Evolutionary conservation across 2,797 vertebrate species (phyloP).

Genomic region (Silurus aristotelis): DNA sequence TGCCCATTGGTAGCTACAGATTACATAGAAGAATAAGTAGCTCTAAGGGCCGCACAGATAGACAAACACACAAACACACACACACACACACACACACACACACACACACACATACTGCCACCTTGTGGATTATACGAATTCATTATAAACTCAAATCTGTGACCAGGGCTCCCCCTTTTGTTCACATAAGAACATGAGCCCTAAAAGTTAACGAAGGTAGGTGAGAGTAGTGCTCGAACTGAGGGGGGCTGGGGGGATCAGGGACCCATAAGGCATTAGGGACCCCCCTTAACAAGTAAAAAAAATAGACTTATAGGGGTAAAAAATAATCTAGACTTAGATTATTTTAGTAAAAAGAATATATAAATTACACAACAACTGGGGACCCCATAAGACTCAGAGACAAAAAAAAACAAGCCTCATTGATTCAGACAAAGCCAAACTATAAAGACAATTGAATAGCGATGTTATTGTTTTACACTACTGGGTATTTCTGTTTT

Average conservation of each 20-base stretch:
- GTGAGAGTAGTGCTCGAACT: neutral
- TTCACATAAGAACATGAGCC: neutral
- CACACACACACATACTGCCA: constrained; percentile 38
- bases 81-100: no score
- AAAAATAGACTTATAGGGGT: no score
- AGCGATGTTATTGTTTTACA: neutral
- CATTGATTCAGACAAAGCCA: neutral
- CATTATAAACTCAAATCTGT: neutral
- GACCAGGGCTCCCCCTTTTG: constrained; percentile 39
- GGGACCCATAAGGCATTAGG: no score
- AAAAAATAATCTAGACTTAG: no score
- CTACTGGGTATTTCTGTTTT: neutral
- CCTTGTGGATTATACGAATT: constrained; percentile 19
- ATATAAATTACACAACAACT: no score
- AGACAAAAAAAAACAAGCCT: neutral
- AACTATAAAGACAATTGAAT: neutral
- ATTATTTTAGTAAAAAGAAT: no score
- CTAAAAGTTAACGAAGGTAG: neutral
- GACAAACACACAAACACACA: neutral
- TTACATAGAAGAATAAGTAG: neutral
- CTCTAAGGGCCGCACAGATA: neutral
- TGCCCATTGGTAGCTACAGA: neutral
- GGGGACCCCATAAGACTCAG: no score
- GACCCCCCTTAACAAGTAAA: no score
- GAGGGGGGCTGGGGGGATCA: no score